phyloP scores from a whole-genome alignment of 2,113 vertebrate species.

The Xyrauchen texanus region DNA sequence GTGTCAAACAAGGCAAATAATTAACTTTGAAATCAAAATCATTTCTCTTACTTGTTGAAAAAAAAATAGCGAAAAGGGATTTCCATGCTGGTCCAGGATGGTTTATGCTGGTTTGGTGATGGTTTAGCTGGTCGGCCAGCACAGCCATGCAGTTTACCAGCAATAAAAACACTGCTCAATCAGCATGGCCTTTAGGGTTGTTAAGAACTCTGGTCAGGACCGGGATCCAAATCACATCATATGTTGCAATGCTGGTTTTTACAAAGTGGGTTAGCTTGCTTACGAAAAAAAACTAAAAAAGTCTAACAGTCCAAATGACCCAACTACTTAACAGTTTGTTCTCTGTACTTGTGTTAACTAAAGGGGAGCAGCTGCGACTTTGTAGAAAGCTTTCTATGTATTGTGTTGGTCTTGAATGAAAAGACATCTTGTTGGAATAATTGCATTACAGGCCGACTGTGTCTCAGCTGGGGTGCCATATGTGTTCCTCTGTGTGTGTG shows the following conservation, averaged over 20 bases:
- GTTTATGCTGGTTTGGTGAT: too few species aligned
- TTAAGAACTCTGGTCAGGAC: not conserved
- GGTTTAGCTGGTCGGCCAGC: too few species aligned
- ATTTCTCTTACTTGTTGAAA: too few species aligned
- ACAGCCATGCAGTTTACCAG: too few species aligned
- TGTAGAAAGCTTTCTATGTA: conserved; percentile 26
- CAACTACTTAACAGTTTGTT: conserved; percentile 27
- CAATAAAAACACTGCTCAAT: too few species aligned
- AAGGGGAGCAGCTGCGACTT: conserved; percentile 31
- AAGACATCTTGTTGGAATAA: conserved; percentile 42
- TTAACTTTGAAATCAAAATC: too few species aligned
- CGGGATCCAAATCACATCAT: not conserved
- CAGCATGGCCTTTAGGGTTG: too few species aligned
- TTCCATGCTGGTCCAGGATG: too few species aligned
- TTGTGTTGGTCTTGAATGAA: conserved; percentile 38
- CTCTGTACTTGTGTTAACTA: not conserved
- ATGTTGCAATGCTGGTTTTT: not conserved
- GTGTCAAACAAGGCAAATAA: too few species aligned
- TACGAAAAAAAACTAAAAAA: too few species aligned
- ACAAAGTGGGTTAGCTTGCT: not conserved
- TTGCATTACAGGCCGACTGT: conserved; percentile 38
- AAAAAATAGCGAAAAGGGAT: too few species aligned
- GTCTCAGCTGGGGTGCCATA: conserved; percentile 38
- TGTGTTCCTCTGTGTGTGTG: conserved; percentile 24
- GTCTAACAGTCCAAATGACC: not conserved